Percentiles rank a stretch among this genome's conserved stretches.
These are phyloP conservation scores for Acleris laterana DNA, from an alignment of 2,888 invertebrate species.

Conservation along the genomic window DNA sequence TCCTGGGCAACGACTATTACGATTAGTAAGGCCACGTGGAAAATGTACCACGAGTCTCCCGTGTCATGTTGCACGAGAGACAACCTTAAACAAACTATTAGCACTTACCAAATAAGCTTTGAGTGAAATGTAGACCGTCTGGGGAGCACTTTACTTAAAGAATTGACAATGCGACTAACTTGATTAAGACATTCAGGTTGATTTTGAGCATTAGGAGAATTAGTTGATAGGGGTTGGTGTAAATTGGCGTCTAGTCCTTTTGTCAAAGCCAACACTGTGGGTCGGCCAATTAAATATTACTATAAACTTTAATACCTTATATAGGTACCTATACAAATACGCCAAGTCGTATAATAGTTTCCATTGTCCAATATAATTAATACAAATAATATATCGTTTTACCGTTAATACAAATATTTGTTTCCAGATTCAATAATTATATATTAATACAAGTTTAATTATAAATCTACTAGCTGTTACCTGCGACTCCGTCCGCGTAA, in stretches of 20 bases:
- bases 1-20: background rate
- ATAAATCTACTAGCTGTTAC: no score
- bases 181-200: background rate
- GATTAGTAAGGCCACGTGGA: slow-evolving; percentile 31
- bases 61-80: slow-evolving; percentile 7
- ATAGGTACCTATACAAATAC: no score
- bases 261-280: no score
- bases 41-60: slow-evolving; percentile 4
- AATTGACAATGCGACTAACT: background rate
- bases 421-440: no score
- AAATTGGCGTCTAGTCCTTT: background rate
- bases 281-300: no score
- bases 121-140: slow-evolving; percentile 11
- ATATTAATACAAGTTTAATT: no score
- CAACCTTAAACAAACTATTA: slow-evolving; percentile 5
- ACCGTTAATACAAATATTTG: no score
- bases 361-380: no score
- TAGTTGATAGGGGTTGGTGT: background rate
- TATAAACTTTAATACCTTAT: no score
- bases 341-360: no score
- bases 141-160: slow-evolving; percentile 19
- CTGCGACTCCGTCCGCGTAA: no score
- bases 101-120: background rate
- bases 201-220: background rate
- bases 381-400: no score